Evolutionary conservation across 2,113 vertebrate species (phyloP).

Genomic region (Spilogale gracilis): DNA sequence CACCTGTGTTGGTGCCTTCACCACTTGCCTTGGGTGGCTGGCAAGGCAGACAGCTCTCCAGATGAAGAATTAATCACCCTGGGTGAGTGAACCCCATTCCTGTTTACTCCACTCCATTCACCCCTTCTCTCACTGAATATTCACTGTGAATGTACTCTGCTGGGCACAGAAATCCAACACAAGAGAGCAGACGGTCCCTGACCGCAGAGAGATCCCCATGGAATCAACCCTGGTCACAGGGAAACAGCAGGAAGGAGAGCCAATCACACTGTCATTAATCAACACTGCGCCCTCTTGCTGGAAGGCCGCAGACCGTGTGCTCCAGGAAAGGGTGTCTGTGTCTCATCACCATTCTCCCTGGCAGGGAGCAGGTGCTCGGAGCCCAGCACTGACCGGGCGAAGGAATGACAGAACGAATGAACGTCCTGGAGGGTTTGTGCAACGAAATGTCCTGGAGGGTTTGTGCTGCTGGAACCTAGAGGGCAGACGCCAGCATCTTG

Average conservation of each 20-base stretch:
- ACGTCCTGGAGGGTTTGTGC: too few relatives aligned
- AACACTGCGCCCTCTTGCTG: rapidly evolving
- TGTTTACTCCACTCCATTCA: background rate
- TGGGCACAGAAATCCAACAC: background rate
- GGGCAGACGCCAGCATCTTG: background rate
- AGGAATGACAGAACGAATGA: background rate
- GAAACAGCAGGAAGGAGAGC: background rate
- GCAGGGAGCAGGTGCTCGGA: rapidly evolving
- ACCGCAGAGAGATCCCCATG: background rate
- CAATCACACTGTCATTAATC: rapidly evolving
- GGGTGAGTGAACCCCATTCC: rapidly evolving
- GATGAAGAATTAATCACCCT: background rate
- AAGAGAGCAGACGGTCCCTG: background rate
- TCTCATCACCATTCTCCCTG: rapidly evolving
- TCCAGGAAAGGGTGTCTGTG: rapidly evolving
- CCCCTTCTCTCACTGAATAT: background rate
- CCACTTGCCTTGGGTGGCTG: background rate
- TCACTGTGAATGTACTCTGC: background rate
- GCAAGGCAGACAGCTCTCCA: background rate
- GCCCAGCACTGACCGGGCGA: rapidly evolving
- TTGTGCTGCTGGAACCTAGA: too few relatives aligned
- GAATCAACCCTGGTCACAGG: background rate
- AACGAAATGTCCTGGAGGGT: too few relatives aligned
- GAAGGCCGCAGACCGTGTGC: rapidly evolving
- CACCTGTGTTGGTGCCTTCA: background rate